A percentile compares a stretch with the other conserved stretches of the same genome.
Conservation (phyloP, 92 coral and sea anemone species). For the Palythoa heliodiscus region DNA sequence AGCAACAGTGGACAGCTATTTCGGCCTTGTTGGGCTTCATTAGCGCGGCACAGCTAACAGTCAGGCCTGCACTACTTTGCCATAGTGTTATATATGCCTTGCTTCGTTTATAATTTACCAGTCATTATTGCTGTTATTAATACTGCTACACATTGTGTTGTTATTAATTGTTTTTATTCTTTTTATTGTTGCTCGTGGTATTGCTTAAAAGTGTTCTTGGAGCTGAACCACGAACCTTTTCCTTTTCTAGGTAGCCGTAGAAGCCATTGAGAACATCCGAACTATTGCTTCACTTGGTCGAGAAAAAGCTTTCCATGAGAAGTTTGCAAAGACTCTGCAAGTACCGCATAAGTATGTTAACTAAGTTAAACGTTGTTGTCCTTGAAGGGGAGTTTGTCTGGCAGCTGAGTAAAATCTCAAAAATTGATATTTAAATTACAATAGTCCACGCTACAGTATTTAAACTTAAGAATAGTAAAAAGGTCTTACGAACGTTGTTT, state of each 20-base stretch:
- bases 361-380: background rate
- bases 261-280: constrained; percentile 55
- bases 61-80: too few relatives aligned
- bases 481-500: too few relatives aligned
- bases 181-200: background rate
- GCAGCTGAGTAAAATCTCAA: too few relatives aligned
- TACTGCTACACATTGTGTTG: too few relatives aligned
- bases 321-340: constrained; percentile 32
- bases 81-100: background rate
- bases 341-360: constrained; percentile 46
- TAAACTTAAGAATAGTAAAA: too few relatives aligned
- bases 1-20: too few relatives aligned
- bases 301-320: constrained; percentile 48
- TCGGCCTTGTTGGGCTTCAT: too few relatives aligned
- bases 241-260: constrained; percentile 51
- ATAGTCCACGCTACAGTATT: too few relatives aligned
- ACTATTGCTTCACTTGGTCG: constrained; percentile 55
- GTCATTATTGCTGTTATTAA: too few relatives aligned
- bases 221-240: background rate
- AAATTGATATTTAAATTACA: too few relatives aligned
- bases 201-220: background rate
- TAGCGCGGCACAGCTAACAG: too few relatives aligned
- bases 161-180: background rate
- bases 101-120: background rate
- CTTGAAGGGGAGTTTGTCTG: background rate